Evolutionary conservation across 2,113 vertebrate genomes (phyloP), one percentile per base, ranked within the genome.

Genomic region (Spilogale gracilis): DNA sequence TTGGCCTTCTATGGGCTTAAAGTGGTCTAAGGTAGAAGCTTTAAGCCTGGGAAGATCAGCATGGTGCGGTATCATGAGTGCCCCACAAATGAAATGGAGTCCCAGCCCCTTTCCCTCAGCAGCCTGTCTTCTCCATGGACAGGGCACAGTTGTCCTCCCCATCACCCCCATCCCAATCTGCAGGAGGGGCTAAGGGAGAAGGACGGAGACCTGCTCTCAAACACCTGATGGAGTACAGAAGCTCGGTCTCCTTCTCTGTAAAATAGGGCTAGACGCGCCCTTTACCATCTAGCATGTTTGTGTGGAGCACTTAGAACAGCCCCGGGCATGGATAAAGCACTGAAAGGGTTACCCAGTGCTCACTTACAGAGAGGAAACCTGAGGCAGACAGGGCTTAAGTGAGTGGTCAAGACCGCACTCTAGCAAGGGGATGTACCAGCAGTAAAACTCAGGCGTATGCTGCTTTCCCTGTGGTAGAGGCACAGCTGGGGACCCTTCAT

Each of bases 401-500:
- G 48, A 84, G 20, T 43, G 54, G 9, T 60, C 13, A 86, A 65
- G 48, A 32, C 54, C 58, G 20, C 23, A 30, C 10, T 25, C 65
- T 61, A 20, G 67, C n/a, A 5, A 63, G 27, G 48, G 50, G 6
- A 2, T 38, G 12, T 43, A 17, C 18, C 50, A 61, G 48, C 5
- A 38, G 2, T 21, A 50, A 45, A 58, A 78, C 61, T 27, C 73
- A 73, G 63, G 25, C 6, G 1, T 14, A 3, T n/a, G 43, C 52
- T 43, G 23, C 61, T 30, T 52, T 60, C 81, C 69, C 18, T 16
- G 25, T 2, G 6, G 18, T 5, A 16, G 20, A 21, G 38, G 14
- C 3, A 16, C 2, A 56, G 27, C 54, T 2, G 9, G 25, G 25
- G n/a, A 21, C 9, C 16, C 48, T 21, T 16, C 38, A 0, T 13